phyloP scores from a whole-genome alignment of 2,888 invertebrate genomes.

The Ochropleura plecta region DNA sequence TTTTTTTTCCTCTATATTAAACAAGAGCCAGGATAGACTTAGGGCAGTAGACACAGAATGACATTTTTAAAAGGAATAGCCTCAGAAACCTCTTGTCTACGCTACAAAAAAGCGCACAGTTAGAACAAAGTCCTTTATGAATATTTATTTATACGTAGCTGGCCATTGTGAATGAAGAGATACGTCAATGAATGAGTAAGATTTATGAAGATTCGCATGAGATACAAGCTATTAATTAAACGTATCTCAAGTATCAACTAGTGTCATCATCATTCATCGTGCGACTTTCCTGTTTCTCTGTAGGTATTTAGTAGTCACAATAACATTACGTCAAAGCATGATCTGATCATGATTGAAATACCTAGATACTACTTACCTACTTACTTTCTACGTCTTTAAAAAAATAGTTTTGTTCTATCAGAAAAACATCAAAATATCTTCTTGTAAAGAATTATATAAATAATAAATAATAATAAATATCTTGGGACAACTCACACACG shows the following conservation, averaged over 20 bases:
- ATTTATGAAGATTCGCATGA: not conserved
- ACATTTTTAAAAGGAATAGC: not conserved
- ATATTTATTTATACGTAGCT: not conserved
- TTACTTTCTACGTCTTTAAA: not conserved
- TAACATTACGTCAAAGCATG: constrained; percentile 25
- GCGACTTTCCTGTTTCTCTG: constrained; percentile 39
- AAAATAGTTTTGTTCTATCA: constrained; percentile 15
- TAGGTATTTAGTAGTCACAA: constrained; percentile 25
- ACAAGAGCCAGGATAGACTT: too few relatives aligned
- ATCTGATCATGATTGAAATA: constrained; percentile 16
- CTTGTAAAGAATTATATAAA: too few relatives aligned
- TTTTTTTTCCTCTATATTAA: not conserved
- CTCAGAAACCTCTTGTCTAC: too few relatives aligned
- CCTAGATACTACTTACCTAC: not conserved
- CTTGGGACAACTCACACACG: too few relatives aligned
- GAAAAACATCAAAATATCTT: constrained; percentile 5
- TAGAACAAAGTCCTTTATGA: constrained; percentile 7
- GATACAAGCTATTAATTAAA: constrained; percentile 4
- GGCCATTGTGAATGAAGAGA: constrained; percentile 13
- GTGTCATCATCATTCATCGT: constrained; percentile 22
- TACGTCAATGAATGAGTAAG: constrained; percentile 21
- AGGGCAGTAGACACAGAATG: not conserved
- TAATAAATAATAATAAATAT: too few relatives aligned
- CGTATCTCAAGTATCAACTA: not conserved
- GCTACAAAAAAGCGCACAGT: too few relatives aligned